Evolutionary conservation across 2,888 invertebrate species (phyloP).

Genomic region (Lepidonotus clava): DNA sequence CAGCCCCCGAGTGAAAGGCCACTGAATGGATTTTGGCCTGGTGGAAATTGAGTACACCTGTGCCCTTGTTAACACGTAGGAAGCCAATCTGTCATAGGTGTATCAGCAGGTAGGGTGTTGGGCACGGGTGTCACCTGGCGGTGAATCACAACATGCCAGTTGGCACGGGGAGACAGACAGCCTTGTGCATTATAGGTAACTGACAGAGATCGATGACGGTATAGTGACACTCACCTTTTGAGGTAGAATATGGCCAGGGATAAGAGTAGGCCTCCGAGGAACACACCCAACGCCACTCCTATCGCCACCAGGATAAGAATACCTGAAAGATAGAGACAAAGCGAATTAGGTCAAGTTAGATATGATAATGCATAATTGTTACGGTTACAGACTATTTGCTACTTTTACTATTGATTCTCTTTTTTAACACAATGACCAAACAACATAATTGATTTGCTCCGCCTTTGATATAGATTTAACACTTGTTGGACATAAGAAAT

Average conservation of each 20-base stretch:
- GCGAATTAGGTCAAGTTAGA: not conserved
- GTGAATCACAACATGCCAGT: constrained; percentile 17
- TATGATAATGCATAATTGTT: not conserved
- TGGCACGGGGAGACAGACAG: not conserved
- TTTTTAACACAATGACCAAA: too few species aligned
- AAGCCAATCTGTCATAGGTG: not conserved
- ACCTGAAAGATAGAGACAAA: constrained; percentile 40
- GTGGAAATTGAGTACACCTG: constrained; percentile 40
- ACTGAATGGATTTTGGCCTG: constrained; percentile 11
- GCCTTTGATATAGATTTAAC: too few species aligned
- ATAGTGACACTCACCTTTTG: constrained; percentile 58
- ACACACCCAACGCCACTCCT: constrained; percentile 61
- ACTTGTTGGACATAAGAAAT: too few species aligned
- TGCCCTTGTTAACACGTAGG: not conserved
- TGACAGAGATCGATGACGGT: not conserved
- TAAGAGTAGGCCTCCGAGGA: constrained; percentile 60
- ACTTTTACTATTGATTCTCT: too few species aligned
- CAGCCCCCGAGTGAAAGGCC: not conserved
- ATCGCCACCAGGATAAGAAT: constrained; percentile 60
- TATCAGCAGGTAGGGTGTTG: not conserved
- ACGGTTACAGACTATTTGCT: too few species aligned
- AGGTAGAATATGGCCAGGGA: constrained; percentile 59
- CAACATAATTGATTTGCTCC: too few species aligned
- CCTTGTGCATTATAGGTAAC: not conserved
- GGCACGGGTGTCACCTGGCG: not conserved